These are phyloP conservation scores for Cephus cinctus DNA, from an alignment of 1,140 invertebrate genomes.

Conservation along the genomic window DNA sequence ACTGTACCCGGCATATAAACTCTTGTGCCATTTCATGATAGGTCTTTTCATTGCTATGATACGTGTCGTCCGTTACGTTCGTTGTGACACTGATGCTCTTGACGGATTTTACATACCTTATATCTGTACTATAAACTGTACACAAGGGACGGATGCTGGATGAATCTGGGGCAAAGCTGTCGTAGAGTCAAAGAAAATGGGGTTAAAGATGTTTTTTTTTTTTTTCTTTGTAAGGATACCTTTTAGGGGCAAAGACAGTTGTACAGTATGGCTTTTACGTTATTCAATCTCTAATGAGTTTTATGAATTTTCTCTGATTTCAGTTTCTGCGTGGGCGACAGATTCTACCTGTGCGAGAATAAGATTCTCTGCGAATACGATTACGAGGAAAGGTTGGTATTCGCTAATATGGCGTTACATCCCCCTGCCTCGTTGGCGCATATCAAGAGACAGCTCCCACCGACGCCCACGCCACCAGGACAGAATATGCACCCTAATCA, in stretches of 20 bases:
- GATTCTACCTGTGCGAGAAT: slow-evolving; percentile 95
- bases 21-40: slow-evolving; percentile 6
- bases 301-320: slow-evolving; percentile 18
- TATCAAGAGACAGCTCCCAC: slow-evolving; percentile 79
- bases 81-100: no score
- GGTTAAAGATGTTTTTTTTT: not conserved
- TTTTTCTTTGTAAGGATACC: no score
- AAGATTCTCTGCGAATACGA: slow-evolving; percentile 97
- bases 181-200: not conserved
- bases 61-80: no score
- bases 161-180: no score
- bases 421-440: slow-evolving; percentile 78
- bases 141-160: no score
- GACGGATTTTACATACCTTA: no score
- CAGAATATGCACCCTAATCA: slow-evolving; percentile 44
- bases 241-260: not conserved
- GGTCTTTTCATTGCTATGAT: not conserved
- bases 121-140: no score
- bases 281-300: no score
- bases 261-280: not conserved
- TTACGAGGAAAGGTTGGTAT: slow-evolving; percentile 90
- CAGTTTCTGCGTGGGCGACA: slow-evolving; percentile 96
- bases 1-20: slow-evolving; percentile 10
- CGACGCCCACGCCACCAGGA: slow-evolving; percentile 46
- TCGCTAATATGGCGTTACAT: slow-evolving; percentile 89